Evolutionary conservation across 2,113 vertebrate species (phyloP), one percentile per base, ranked within the genome.

Genomic region (Phylloscopus trochiloides): DNA sequence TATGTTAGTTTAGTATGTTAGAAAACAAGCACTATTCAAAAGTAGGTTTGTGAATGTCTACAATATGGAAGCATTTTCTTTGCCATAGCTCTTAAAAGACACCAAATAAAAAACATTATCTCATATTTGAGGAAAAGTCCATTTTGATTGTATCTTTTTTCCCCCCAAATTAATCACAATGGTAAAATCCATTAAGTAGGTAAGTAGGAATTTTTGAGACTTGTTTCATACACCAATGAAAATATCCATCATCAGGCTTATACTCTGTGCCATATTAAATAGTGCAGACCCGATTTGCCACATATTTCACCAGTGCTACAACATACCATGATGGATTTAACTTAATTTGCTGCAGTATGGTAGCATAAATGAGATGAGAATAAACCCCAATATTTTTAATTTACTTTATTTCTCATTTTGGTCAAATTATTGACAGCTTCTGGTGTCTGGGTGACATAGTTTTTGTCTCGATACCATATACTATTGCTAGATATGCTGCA

Each of bases 401-500:
- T 95, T 84, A 72, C 63, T 94, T 93, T 91, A 83, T 74, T 68
- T 90, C 94, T 96, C 76, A 77, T 97, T 91, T 97, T 92, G 88
- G 42, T 95, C 72, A 92, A 91, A 85, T 82, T 96, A 97, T 95
- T 87, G 86, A 70, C 90, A 94, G n/a, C 66, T 86, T 95, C 57
- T 81, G 59, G 52, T 96, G 73, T 86, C 94, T 81, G 48, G 86
- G 80, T 92, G 95, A 68, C 94, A 96, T 87, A 89, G 76, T 88
- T 97, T 97, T 93, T 97, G 83, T 89, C 86, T 93, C 73, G 90
- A 65, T 96, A 82, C 54, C 74, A 75, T 94, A 94, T 92, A 55
- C 86, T 93, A 45, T 93, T 93, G 95, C 96, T 97, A 96, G 86
- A 92, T 93, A 74, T 92, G 95, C 95, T 96, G 88, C 72, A 97